Conservation (phyloP, 92 coral and sea anemone genomes). For the Phenganax subtilis region DNA sequence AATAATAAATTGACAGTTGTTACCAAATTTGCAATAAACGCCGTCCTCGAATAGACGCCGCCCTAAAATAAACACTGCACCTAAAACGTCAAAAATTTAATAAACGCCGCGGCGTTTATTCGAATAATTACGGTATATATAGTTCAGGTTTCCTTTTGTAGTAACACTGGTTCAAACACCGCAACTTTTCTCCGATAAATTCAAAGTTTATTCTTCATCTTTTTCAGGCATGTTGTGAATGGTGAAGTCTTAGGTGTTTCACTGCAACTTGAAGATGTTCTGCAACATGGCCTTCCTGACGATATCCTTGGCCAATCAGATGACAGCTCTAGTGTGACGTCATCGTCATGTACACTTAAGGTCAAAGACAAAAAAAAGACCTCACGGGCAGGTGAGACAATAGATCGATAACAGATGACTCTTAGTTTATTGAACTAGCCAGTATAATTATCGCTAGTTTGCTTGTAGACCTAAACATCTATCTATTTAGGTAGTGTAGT, state of each 20-base stretch:
- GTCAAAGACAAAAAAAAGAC: constrained; percentile 8
- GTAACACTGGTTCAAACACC: no score
- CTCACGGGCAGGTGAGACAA: neutral
- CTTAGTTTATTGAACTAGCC: neutral
- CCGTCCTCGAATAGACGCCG: no score
- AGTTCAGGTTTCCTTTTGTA: neutral
- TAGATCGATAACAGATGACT: neutral
- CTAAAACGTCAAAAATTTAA: no score
- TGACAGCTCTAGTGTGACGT: constrained; percentile 56
- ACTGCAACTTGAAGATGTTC: constrained; percentile 82
- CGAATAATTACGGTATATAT: no score
- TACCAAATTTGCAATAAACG: no score
- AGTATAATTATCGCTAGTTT: neutral
- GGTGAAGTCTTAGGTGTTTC: constrained; percentile 99
- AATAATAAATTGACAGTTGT: no score
- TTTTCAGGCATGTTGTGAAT: constrained; percentile 85
- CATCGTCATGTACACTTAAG: constrained; percentile 39
- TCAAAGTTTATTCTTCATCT: neutral
- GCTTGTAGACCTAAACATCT: neutral
- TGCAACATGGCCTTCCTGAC: constrained; percentile 91
- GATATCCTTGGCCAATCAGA: constrained; percentile 64
- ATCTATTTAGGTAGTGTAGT: neutral
- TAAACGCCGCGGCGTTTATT: no score
- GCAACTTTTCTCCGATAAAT: neutral
- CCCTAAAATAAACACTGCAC: no score